A percentile compares a stretch with the other conserved stretches of the same genome.
Evolutionary conservation across 2,113 vertebrate species (phyloP).

Genomic region (Labeo rohita): DNA sequence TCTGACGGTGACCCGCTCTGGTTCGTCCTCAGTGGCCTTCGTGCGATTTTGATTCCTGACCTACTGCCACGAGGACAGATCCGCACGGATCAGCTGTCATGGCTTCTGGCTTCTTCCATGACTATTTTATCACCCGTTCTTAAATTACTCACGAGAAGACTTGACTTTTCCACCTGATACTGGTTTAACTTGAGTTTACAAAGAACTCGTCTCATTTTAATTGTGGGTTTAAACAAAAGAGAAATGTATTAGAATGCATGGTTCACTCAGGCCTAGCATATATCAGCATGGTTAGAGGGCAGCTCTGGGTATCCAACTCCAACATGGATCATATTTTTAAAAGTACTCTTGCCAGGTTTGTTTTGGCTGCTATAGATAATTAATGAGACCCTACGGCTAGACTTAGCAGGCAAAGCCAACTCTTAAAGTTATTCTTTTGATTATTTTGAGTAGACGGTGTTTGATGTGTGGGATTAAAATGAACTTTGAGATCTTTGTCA

Average conservation of each 20-base stretch:
- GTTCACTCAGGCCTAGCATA: background rate
- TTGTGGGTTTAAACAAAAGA: slow-evolving; percentile 1
- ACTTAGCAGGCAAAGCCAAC: slow-evolving; percentile 18
- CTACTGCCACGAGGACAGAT: slow-evolving; percentile 1
- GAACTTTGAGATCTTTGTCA: slow-evolving; percentile 12
- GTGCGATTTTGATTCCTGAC: background rate
- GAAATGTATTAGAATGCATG: slow-evolving; percentile 10
- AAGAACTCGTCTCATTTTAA: slow-evolving; percentile 42
- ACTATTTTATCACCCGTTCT: slow-evolving; percentile 56
- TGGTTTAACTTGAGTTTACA: slow-evolving; percentile 62
- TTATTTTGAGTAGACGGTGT: slow-evolving; percentile 21
- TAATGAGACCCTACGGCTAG: slow-evolving; percentile 34
- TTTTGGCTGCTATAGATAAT: slow-evolving; percentile 26
- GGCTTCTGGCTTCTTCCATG: slow-evolving; percentile 35
- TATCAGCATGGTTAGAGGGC: background rate
- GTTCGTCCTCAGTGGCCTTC: background rate
- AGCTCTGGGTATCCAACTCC: slow-evolving; percentile 1
- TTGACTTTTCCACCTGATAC: slow-evolving; percentile 39
- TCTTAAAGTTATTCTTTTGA: slow-evolving; percentile 33
- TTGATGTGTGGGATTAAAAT: slow-evolving; percentile 29
- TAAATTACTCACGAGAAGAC: slow-evolving; percentile 63
- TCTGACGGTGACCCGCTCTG: background rate
- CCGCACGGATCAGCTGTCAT: slow-evolving; percentile 16
- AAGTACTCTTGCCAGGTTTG: slow-evolving; percentile 17
- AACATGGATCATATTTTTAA: slow-evolving; percentile 7